phyloP scores from a whole-genome alignment of 2,797 vertebrate species.

The Oreochromis mossambicus region DNA sequence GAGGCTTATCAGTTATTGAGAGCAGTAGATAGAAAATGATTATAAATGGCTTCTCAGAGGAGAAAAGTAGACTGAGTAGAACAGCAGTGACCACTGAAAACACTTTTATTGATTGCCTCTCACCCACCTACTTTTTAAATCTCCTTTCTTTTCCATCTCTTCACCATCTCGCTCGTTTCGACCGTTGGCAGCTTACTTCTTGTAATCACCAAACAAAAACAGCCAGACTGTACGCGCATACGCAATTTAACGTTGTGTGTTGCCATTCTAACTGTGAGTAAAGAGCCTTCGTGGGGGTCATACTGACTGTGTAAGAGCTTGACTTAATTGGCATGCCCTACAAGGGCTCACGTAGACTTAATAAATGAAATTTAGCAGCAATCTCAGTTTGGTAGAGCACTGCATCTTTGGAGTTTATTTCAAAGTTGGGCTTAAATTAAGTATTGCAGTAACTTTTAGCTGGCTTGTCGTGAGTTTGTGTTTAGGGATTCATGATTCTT shows the following conservation, averaged over 20 bases:
- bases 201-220: neutral
- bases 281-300: neutral
- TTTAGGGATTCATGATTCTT: neutral
- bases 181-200: neutral
- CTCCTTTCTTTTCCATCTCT: slow-evolving; percentile 4
- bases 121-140: slow-evolving; percentile 30
- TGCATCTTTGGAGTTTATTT: neutral
- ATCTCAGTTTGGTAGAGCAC: neutral
- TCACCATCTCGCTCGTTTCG: neutral
- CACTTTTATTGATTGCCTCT: slow-evolving; percentile 69
- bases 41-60: slow-evolving; percentile 42
- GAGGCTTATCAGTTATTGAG: slow-evolving; percentile 48
- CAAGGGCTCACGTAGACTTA: neutral
- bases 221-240: neutral
- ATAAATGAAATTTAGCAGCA: neutral
- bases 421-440: neutral
- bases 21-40: slow-evolving; percentile 44
- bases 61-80: slow-evolving; percentile 31
- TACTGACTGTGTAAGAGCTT: neutral
- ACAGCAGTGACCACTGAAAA: slow-evolving; percentile 31
- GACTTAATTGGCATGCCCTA: neutral
- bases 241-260: neutral
- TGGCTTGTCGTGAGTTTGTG: neutral
- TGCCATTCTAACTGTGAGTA: neutral
- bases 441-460: neutral